A percentile compares a stretch with the other conserved stretches of the same genome.
Conservation (phyloP, 2,888 invertebrate genomes). For the Cyclophora punctaria region DNA sequence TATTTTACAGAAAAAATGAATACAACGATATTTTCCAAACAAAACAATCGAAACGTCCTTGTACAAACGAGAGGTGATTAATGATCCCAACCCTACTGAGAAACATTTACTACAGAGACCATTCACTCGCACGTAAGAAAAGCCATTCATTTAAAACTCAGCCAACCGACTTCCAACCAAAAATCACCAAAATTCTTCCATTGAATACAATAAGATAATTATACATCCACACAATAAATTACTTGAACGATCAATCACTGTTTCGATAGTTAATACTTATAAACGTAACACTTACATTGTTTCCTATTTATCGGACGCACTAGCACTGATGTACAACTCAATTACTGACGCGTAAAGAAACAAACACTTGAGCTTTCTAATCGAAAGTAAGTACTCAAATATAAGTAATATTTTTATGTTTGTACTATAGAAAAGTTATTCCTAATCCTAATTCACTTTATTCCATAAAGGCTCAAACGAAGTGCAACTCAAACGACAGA, state of each 20-base stretch:
- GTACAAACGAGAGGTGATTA: constrained; percentile 59
- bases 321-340: too few relatives aligned
- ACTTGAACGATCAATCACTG: constrained; percentile 49
- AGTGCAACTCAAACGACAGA: too few relatives aligned
- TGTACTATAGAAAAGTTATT: too few relatives aligned
- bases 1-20: constrained; percentile 11
- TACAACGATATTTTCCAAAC: constrained; percentile 28
- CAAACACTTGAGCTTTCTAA: too few relatives aligned
- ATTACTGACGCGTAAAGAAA: too few relatives aligned
- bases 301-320: constrained; percentile 1
- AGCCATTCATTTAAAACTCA: too few relatives aligned
- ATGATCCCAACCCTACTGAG: constrained; percentile 41
- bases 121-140: constrained; percentile 27
- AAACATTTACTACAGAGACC: constrained; percentile 27
- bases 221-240: constrained; percentile 47
- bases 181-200: constrained; percentile 5
- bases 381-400: too few relatives aligned
- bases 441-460: too few relatives aligned
- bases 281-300: constrained; percentile 5
- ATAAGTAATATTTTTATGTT: too few relatives aligned
- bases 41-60: constrained; percentile 41
- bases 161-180: background rate
- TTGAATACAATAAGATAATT: constrained; percentile 59
- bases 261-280: constrained; percentile 5
- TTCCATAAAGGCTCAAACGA: too few relatives aligned